Evolutionary conservation across 30 jellyfish, hydroid and myxozoan genomes (phyloP).

Genomic region (Chrysaora quinquecirrha): DNA sequence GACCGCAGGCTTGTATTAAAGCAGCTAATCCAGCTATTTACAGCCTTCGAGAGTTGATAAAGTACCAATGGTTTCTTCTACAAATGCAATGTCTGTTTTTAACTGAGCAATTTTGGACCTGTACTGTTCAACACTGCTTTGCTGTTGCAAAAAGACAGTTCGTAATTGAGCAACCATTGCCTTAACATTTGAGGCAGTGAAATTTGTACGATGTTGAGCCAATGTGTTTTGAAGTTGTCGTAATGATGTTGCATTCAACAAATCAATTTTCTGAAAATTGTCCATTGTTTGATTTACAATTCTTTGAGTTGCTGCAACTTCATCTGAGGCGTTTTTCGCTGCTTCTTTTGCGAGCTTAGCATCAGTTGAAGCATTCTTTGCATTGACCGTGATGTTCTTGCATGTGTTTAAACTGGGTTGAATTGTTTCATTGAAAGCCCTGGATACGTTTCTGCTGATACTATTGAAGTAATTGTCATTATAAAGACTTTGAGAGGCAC

Average conservation of each 20-base stretch:
- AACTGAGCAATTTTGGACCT: constrained; percentile 30
- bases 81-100: constrained; percentile 26
- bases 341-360: constrained; percentile 32
- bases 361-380: neutral
- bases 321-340: constrained; percentile 24
- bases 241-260: constrained; percentile 42
- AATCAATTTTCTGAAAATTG: constrained; percentile 26
- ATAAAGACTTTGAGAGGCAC: constrained; percentile 29
- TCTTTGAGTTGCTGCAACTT: constrained; percentile 35
- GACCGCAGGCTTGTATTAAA: too few relatives aligned
- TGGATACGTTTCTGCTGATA: constrained; percentile 35
- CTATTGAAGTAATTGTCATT: constrained; percentile 21
- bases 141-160: constrained; percentile 27
- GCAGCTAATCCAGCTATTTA: neutral
- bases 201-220: constrained; percentile 13
- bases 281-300: constrained; percentile 7
- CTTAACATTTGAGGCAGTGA: constrained; percentile 52
- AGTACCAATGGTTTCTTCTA: constrained; percentile 20
- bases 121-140: constrained; percentile 14
- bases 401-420: constrained; percentile 40
- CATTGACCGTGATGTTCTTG: constrained; percentile 37
- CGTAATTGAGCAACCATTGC: constrained; percentile 48
- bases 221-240: constrained; percentile 19
- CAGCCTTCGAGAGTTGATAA: constrained; percentile 51
- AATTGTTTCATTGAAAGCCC: neutral